phyloP scores from a whole-genome alignment of 2,888 invertebrate species.

The Clusia tigrina region DNA sequence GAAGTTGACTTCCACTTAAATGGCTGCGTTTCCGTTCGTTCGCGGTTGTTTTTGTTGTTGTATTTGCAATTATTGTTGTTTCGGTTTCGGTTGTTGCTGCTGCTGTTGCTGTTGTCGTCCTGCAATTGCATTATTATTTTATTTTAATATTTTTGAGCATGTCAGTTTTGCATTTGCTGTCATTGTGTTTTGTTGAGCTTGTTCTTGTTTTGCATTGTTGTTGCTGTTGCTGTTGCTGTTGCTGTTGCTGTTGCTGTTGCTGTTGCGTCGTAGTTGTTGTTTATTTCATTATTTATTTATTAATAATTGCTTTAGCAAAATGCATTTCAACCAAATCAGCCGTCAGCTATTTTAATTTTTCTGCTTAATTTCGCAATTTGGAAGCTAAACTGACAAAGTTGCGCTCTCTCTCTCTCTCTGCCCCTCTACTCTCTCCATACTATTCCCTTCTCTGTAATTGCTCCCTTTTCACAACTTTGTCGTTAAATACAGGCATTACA shows the following conservation, averaged over 20 bases:
- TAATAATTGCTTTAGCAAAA: conserved; percentile 41
- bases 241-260: conserved; percentile 40
- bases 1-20: conserved; percentile 61
- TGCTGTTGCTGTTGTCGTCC: conserved; percentile 43
- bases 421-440: background rate
- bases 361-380: conserved; percentile 38
- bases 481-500: conserved; percentile 29
- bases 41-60: conserved; percentile 38
- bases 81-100: conserved; percentile 44
- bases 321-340: conserved; percentile 51
- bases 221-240: conserved; percentile 20
- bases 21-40: conserved; percentile 62
- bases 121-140: conserved; percentile 32
- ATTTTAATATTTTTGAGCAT: conserved; percentile 15
- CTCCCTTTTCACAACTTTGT: background rate
- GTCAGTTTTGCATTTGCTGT: background rate
- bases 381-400: background rate
- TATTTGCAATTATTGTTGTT: conserved; percentile 30
- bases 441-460: background rate
- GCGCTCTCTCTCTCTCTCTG: background rate
- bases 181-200: conserved; percentile 40
- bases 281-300: conserved; percentile 34
- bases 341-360: conserved; percentile 52
- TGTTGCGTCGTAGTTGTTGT: conserved; percentile 32
- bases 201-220: conserved; percentile 54